These are phyloP conservation scores for Seriola dumerili DNA, from an alignment of 2,113 vertebrate genomes.

Conservation along the genomic window DNA sequence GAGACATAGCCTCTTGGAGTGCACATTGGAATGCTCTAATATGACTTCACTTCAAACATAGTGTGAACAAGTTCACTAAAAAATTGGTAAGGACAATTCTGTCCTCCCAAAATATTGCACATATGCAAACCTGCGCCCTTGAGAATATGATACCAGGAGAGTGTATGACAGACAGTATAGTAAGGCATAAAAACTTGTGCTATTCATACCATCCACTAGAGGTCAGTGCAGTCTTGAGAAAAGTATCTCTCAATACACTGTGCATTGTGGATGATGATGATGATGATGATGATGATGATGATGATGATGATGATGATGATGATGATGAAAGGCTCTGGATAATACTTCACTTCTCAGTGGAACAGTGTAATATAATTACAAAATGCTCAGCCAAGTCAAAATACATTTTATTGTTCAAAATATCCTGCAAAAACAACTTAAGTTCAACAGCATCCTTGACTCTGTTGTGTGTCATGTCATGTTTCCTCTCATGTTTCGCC, in stretches of 20 bases:
- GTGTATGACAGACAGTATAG: not conserved
- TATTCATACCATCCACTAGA: slow-evolving; percentile 48
- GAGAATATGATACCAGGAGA: not conserved
- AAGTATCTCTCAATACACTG: not conserved
- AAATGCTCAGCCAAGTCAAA: slow-evolving; percentile 3
- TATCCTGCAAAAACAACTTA: slow-evolving; percentile 44
- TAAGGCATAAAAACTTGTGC: not conserved
- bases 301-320: not conserved
- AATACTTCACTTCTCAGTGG: not conserved
- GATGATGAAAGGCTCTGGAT: not conserved
- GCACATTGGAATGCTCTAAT: too few species aligned
- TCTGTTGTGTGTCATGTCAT: not conserved
- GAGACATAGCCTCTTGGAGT: too few species aligned
- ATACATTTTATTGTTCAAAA: slow-evolving; percentile 27
- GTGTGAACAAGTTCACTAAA: too few species aligned
- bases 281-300: not conserved
- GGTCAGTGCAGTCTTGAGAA: slow-evolving; percentile 46
- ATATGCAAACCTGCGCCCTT: too few species aligned
- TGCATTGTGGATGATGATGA: not conserved
- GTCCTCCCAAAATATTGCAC: too few species aligned
- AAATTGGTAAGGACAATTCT: too few species aligned
- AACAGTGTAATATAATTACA: not conserved
- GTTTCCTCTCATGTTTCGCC: not conserved
- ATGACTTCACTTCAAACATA: too few species aligned
- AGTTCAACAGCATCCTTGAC: slow-evolving; percentile 29